Evolutionary conservation across 2,797 vertebrate genomes (phyloP).

Genomic region (Gallinago nigripennis): DNA sequence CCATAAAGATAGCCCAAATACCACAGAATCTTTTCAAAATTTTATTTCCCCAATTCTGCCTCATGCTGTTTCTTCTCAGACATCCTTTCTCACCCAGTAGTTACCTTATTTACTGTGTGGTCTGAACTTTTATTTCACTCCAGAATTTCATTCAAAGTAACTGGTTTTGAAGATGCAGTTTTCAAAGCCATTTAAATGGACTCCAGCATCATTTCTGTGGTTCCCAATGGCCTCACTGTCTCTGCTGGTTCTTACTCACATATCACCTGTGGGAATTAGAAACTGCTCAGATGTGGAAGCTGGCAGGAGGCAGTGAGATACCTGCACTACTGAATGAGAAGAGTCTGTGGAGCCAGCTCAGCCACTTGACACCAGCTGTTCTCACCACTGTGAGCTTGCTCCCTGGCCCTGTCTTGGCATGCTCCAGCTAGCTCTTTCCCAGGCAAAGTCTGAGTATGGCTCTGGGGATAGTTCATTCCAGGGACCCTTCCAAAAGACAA

Average conservation of each 20-base stretch:
- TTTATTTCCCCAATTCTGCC: not conserved
- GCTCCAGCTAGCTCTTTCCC: not conserved
- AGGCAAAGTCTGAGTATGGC: not conserved
- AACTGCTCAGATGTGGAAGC: not conserved
- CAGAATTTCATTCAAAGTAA: not conserved
- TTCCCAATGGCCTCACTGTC: rapidly evolving
- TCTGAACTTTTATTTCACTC: not conserved
- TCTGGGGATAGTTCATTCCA: not conserved
- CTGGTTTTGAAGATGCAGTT: not conserved
- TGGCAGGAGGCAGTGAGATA: not conserved
- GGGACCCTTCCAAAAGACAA: not conserved
- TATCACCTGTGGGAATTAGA: not conserved
- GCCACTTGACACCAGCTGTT: rapidly evolving
- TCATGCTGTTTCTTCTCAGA: not conserved
- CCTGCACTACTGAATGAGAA: not conserved
- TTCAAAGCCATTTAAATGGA: not conserved
- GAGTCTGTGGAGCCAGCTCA: not conserved
- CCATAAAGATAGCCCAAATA: not conserved
- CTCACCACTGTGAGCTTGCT: not conserved
- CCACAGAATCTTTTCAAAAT: not conserved
- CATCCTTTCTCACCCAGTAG: not conserved
- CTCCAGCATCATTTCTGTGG: not conserved
- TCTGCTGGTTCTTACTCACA: not conserved
- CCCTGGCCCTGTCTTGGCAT: not conserved
- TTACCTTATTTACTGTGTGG: not conserved